Base-by-base conservation (phyloP, 2,113 vertebrate species). In the Tetraodon nigroviridis region DNA sequence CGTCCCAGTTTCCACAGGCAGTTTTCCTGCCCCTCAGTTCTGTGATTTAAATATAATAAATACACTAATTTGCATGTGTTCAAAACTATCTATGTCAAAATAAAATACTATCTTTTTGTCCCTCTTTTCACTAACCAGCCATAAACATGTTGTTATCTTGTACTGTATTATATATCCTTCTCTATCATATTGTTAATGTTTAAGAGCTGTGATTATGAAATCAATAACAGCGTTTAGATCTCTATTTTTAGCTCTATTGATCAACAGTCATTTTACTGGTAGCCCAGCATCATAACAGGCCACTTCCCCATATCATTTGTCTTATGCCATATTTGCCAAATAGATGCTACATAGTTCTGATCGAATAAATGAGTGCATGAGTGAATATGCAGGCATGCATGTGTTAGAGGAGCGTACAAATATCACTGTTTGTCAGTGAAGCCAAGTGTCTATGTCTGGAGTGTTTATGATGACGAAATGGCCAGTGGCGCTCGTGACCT, bases 401-500 rank as follows among this genome's bases (percentile, higher is more conserved):
- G 27, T 6, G 2, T 41, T 20, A 10, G 6, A 12, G 37, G 55
- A 52, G 53, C 8, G 13, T 65, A 4, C 41, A 37, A 37, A 37
- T 12, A 37, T 37, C 32, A 37, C 32, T 37, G 32, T 17, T 58
- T 45, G 3, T 32, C 24, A 11, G 15, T 52, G 51, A 32, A 67
- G 20, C 44, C 18, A 50, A 46, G 7, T 16, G 16, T 75, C 56
- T 67, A 2, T 45, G 68, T 72, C 49, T 51, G 49, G 22, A 58
- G 64, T 55, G 22, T 58, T 70, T 21, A 57, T 60, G 58, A 61
- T 58, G 66, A 51, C 42, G 55, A 61, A 70, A 69, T 54, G 58
- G 16, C 50, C 60, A 63, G 62, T 64, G 76, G 52, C 63, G 57
- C 53, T 61, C 22, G 5, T 80, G 71, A 80, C 76, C 66, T 69